Conservation (phyloP, 1,140 invertebrate genomes). For the Ceratina calcarata region DNA sequence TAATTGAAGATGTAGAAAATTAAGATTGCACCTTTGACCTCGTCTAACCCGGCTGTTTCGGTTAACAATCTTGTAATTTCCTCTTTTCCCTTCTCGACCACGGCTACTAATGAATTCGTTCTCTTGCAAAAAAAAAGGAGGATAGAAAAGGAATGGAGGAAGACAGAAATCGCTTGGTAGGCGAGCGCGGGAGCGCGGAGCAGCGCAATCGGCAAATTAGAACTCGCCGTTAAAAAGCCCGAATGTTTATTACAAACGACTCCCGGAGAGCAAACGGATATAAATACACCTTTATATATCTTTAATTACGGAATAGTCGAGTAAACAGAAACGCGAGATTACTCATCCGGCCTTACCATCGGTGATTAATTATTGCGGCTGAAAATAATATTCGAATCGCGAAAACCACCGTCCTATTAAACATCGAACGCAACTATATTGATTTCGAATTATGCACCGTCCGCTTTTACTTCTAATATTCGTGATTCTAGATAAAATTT, state of each 20-base stretch:
- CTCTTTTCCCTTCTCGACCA: background rate
- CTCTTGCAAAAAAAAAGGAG: background rate
- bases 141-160: background rate
- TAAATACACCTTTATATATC: slow-evolving; percentile 21
- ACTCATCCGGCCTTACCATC: no score
- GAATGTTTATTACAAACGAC: slow-evolving; percentile 33
- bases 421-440: no score
- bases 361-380: no score
- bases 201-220: slow-evolving; percentile 34
- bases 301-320: slow-evolving; percentile 13
- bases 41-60: slow-evolving; percentile 13
- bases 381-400: no score
- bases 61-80: slow-evolving; percentile 43
- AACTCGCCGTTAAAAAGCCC: background rate
- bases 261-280: background rate
- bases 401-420: no score
- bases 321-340: background rate
- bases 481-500: no score
- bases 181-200: background rate
- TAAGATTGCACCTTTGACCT: slow-evolving; percentile 47
- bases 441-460: no score
- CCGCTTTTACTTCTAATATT: no score
- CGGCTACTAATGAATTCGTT: slow-evolving; percentile 43
- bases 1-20: slow-evolving; percentile 46
- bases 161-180: slow-evolving; percentile 7